Conservation (phyloP, 1,140 invertebrate genomes). For the Papilio xuthus region DNA sequence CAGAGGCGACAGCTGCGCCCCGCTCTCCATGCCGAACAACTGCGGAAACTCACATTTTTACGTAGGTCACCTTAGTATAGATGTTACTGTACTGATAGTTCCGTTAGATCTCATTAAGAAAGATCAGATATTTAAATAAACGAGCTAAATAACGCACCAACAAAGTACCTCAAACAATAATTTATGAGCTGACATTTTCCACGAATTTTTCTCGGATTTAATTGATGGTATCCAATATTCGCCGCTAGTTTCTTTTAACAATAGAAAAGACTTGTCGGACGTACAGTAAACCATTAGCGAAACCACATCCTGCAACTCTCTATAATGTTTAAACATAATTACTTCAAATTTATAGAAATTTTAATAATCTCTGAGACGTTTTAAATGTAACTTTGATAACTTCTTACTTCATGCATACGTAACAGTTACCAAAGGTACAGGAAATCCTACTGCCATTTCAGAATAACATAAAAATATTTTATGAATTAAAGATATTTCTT, state of each 20-base stretch:
- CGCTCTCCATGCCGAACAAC: conserved; percentile 59
- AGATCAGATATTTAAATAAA: no score
- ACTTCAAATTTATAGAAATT: conserved; percentile 25
- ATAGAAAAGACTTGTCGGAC: conserved; percentile 53
- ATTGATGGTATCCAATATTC: conserved; percentile 66
- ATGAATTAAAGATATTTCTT: background rate
- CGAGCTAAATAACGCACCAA: background rate
- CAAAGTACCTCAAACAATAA: conserved; percentile 60
- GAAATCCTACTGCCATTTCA: background rate
- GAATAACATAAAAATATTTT: background rate
- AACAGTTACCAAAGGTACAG: background rate
- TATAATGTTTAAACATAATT: conserved; percentile 66
- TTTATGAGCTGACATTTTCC: conserved; percentile 64
- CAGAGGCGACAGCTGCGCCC: conserved; percentile 48
- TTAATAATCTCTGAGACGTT: background rate
- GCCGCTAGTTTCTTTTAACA: conserved; percentile 56
- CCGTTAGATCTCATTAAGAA: no score
- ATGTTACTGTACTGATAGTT: no score
- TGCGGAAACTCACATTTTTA: conserved; percentile 34
- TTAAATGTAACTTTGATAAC: background rate
- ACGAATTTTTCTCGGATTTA: conserved; percentile 62
- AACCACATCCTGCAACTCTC: conserved; percentile 62
- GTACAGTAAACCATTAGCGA: conserved; percentile 62
- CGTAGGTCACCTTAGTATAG: background rate
- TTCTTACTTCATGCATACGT: background rate